Evolutionary conservation across 2,797 vertebrate genomes (phyloP).

Genomic region (Moxostoma hubbsi): DNA sequence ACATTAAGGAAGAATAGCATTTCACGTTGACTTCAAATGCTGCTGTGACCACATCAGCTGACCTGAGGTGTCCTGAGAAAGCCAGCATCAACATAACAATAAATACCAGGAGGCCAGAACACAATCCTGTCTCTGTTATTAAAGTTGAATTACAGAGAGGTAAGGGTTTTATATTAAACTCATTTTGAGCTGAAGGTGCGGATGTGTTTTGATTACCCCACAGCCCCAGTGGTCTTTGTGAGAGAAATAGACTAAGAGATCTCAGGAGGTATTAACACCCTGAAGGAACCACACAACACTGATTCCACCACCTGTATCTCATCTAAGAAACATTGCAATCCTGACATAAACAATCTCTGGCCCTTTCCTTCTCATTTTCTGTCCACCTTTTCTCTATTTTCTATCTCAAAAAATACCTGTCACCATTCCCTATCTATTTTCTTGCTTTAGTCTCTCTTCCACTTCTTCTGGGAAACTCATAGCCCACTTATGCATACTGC

Average conservation of each 20-base stretch:
- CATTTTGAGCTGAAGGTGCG: constrained; percentile 48
- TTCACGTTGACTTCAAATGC: not conserved
- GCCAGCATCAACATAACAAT: constrained; percentile 16
- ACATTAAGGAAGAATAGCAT: no score
- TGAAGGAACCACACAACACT: constrained; percentile 32
- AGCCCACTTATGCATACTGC: no score
- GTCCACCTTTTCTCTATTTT: not conserved
- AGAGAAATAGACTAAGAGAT: constrained; percentile 33
- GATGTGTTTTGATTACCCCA: constrained; percentile 45
- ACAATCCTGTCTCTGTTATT: constrained; percentile 42
- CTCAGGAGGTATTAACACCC: constrained; percentile 41
- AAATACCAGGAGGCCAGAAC: constrained; percentile 14
- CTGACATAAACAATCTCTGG: constrained; percentile 58
- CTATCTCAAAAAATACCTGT: constrained; percentile 15
- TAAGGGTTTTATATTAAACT: constrained; percentile 49
- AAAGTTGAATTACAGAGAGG: constrained; percentile 40
- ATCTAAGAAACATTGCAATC: constrained; percentile 47
- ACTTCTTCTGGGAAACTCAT: not conserved
- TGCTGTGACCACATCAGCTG: constrained; percentile 2
- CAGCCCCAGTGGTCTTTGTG: constrained; percentile 22
- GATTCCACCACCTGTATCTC: constrained; percentile 39
- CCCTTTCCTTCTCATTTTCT: constrained; percentile 21
- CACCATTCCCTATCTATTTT: constrained; percentile 11
- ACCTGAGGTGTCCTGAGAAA: constrained; percentile 14
- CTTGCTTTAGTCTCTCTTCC: not conserved